Percentiles rank a stretch among this genome's conserved stretches.
Conservation (phyloP, 2,113 vertebrate genomes). For the Fregetta grallaria region DNA sequence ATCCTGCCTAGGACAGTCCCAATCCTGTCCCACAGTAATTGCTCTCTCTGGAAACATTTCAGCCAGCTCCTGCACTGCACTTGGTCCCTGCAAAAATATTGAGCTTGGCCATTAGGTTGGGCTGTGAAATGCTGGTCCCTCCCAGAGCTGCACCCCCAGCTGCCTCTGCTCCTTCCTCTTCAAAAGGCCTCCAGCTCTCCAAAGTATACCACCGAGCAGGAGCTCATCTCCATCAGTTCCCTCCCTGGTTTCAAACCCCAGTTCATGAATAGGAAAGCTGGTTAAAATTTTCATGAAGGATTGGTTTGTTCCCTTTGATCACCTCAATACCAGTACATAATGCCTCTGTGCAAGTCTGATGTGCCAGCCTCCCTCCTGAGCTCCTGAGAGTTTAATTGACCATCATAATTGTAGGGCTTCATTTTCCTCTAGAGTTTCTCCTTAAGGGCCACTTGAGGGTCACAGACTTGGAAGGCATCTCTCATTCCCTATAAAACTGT, state of each 20-base stretch:
- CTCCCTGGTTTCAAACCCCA: background rate
- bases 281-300: background rate
- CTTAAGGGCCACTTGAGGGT: background rate
- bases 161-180: background rate
- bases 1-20: background rate
- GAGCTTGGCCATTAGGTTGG: background rate
- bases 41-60: background rate
- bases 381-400: background rate
- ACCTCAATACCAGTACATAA: background rate
- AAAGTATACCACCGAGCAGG: background rate
- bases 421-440: background rate
- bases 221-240: background rate
- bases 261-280: background rate
- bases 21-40: rapidly evolving
- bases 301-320: background rate
- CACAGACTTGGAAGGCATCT: background rate
- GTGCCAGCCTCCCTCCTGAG: background rate
- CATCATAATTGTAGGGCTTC: background rate
- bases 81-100: background rate
- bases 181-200: background rate
- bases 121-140: background rate
- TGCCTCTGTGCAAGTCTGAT: background rate
- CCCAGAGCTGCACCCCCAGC: background rate
- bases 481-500: background rate
- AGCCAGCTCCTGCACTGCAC: background rate